phyloP scores from a whole-genome alignment of 2,113 vertebrate genomes.

The Pollachius pollachius region DNA sequence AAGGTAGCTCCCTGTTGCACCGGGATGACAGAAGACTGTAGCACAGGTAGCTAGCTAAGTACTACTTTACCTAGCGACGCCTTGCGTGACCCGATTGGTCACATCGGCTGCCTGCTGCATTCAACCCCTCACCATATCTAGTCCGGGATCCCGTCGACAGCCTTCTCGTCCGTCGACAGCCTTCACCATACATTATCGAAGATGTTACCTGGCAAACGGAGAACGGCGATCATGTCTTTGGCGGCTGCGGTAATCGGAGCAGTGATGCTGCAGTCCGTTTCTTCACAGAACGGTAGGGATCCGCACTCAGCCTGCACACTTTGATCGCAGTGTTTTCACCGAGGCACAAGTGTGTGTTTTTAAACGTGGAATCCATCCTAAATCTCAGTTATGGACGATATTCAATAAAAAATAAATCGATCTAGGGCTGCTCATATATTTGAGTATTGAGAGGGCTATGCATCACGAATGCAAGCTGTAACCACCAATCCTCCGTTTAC shows the following conservation, averaged over 20 bases:
- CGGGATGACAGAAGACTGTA: constrained; percentile 32
- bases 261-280: constrained; percentile 69
- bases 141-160: constrained; percentile 42
- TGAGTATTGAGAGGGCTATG: too few species aligned
- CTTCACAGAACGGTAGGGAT: constrained; percentile 72
- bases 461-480: too few species aligned
- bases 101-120: constrained; percentile 12
- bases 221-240: constrained; percentile 60
- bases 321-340: not conserved
- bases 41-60: constrained; percentile 10
- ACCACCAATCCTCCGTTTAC: too few species aligned
- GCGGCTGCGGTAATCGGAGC: constrained; percentile 60
- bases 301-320: not conserved
- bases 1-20: constrained; percentile 28
- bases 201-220: constrained; percentile 59
- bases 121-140: constrained; percentile 6
- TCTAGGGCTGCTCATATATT: too few species aligned
- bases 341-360: not conserved
- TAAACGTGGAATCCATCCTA: not conserved
- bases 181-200: constrained; percentile 32
- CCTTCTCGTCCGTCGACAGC: constrained; percentile 34
- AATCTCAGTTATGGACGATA: not conserved
- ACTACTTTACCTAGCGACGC: constrained; percentile 35
- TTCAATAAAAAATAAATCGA: too few species aligned
- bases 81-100: constrained; percentile 14